Conservation (phyloP, 2,113 vertebrate genomes). For the Amia ocellicauda region DNA sequence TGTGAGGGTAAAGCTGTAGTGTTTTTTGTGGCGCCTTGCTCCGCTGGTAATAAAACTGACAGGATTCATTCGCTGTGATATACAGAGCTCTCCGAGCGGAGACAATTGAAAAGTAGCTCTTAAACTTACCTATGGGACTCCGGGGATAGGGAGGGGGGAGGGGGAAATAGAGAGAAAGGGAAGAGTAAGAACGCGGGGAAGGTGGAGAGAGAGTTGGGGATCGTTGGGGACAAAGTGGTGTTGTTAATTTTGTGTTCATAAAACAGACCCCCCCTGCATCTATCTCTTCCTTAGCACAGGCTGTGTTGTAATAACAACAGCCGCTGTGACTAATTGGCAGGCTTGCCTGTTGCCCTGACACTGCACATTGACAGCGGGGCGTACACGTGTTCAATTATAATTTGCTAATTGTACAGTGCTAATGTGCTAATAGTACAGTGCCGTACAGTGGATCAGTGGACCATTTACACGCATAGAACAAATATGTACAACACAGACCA, state of each 20-base stretch:
- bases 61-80: slow-evolving; percentile 75
- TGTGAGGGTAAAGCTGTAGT: slow-evolving; percentile 66
- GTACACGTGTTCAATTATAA: slow-evolving; percentile 14
- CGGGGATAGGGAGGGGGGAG: slow-evolving; percentile 37
- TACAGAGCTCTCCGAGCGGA: slow-evolving; percentile 72
- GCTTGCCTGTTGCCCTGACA: background rate
- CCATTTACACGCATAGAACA: background rate
- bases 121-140: slow-evolving; percentile 74
- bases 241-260: slow-evolving; percentile 68
- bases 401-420: slow-evolving; percentile 18
- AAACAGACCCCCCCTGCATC: slow-evolving; percentile 42
- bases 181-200: slow-evolving; percentile 21
- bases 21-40: slow-evolving; percentile 66
- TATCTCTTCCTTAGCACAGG: slow-evolving; percentile 45
- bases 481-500: background rate
- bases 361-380: background rate
- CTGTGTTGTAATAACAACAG: slow-evolving; percentile 34
- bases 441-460: slow-evolving; percentile 3
- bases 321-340: slow-evolving; percentile 30
- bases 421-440: slow-evolving; percentile 33
- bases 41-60: slow-evolving; percentile 75
- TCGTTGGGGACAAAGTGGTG: background rate
- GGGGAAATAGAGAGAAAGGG: slow-evolving; percentile 26
- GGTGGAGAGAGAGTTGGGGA: slow-evolving; percentile 14
- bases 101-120: slow-evolving; percentile 76